Base-by-base conservation (phyloP, 2,888 invertebrate species). In the Clanis bilineata region DNA sequence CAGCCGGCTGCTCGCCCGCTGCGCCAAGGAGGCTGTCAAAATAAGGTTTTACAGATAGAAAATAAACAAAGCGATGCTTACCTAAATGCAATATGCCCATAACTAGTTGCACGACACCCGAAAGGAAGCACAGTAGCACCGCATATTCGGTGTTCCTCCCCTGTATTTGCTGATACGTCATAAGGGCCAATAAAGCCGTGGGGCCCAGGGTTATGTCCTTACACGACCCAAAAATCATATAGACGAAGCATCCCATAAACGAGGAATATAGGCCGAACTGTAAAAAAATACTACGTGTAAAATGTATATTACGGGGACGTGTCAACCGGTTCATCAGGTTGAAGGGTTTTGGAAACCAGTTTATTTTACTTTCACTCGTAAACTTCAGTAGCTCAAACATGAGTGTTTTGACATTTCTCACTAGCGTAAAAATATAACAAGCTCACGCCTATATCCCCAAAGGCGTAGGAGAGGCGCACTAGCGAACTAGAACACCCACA, bases 241-340 rank as follows among this genome's bases (percentile, higher is more conserved):
- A 99, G 41, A 98, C 94, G 83, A 98, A 96, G 76, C 98, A 98
- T 1, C 98, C 98, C 88, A 98, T 94, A 86, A 98, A 98, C 0
- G 98, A 96, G 0, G 98, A 98, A 90, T 98, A 98, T 56, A 99
- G 93, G 2, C 98, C 98, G 90, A 97, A 98, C 97, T 98, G 93
- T 67, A 84, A 84, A 66, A 64, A 64, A 65, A 59, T 56, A 67
- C 64, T 57, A 62, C 38, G 28, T 51, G n/a, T 39, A 56, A 56
- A 56, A 56, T 10, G 9, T 39, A 18, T 18, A 18, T 47, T 38
- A 56, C 56, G 36, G 10, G 45, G n/a, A 12, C 58, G 58, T 45
- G 58, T 58, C 60, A 62, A 62, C 18, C 18, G 7, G 2, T n/a
- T 39, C 39, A 39, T 39, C n/a, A 15, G 4, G 3, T 39, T 39